A percentile compares a stretch with the other conserved stretches of the same genome.
These are phyloP conservation scores for Trogon melanurus DNA, from an alignment of 2,113 vertebrate species.

Conservation along the genomic window DNA sequence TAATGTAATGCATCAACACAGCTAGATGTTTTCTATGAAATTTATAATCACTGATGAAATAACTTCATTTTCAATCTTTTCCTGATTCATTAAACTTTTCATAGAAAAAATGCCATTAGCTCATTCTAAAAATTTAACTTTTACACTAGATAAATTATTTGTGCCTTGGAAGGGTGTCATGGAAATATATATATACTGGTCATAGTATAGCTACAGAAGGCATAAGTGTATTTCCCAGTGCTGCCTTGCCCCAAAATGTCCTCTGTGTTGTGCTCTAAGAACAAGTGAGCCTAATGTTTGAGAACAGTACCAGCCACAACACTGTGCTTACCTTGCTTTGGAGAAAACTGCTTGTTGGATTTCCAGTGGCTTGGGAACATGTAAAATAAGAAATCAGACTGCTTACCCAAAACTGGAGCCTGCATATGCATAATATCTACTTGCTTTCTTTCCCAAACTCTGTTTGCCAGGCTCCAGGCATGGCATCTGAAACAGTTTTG, in stretches of 20 bases:
- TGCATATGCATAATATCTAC: neutral
- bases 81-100: neutral
- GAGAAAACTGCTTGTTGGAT: neutral
- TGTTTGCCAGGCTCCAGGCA: neutral
- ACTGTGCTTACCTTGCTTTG: neutral
- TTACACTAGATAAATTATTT: neutral
- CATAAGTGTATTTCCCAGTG: neutral
- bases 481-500: neutral
- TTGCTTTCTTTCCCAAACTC: neutral
- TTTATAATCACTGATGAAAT: neutral
- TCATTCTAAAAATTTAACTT: neutral
- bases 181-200: neutral
- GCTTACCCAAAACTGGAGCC: neutral
- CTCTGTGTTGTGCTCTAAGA: neutral
- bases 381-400: neutral
- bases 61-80: neutral
- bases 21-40: neutral
- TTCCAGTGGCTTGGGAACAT: neutral
- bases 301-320: neutral
- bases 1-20: rapidly evolving
- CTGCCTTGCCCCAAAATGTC: neutral
- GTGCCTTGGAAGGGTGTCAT: neutral
- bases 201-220: neutral
- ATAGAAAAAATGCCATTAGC: neutral
- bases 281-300: neutral